Base-by-base conservation (phyloP, 1,140 invertebrate species). In the Tenebrio molitor region DNA sequence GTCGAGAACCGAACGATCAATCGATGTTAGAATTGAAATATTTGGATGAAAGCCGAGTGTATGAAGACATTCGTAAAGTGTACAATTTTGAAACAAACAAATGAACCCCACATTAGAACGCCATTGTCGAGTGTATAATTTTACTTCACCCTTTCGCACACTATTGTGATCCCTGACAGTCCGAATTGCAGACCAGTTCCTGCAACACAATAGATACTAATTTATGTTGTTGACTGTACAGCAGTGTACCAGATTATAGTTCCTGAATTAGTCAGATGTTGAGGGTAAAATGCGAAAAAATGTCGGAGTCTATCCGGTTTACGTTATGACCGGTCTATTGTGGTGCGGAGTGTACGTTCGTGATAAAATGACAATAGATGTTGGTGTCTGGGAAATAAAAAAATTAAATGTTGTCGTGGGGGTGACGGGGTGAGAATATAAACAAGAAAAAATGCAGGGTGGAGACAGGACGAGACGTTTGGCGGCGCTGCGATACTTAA, bases 61-160 rank as follows among this genome's bases (percentile, higher is more conserved):
- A 69, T 72, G 72, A 63, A 42, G 70, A 72, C 23, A 29, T 39
- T 67, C 16, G 7, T 6, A 6, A 50, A 50, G 4, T 17, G n/a
- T 19, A 1, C 44, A 46, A 33, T 42, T 71, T 44, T 63, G 29
- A 68, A 42, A 39, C 29, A 33, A 17, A 66, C 65, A 75, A 75
- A 75, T 70, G 71, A 25, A 29, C 12, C 58, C 66, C 67, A 58
- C 69, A 76, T 76, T 74, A 76, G 68, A 67, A 74, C 64, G 68
- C 74, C 72, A 76, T 76, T 76, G 74, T 36, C 14, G 53, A 72
- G 46, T 76, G 58, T 76, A 76, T 76, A 76, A 76, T 76, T 76
- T 74, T 68, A 53, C 71, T 34, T 15, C 53, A 50, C 21, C 21
- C 53, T 72, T 42, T 53, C 36, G 25, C n/a, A 17, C 67, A 14